These are phyloP conservation scores for Pristis pectinata DNA, from an alignment of 2,797 vertebrate genomes.

Conservation along the genomic window DNA sequence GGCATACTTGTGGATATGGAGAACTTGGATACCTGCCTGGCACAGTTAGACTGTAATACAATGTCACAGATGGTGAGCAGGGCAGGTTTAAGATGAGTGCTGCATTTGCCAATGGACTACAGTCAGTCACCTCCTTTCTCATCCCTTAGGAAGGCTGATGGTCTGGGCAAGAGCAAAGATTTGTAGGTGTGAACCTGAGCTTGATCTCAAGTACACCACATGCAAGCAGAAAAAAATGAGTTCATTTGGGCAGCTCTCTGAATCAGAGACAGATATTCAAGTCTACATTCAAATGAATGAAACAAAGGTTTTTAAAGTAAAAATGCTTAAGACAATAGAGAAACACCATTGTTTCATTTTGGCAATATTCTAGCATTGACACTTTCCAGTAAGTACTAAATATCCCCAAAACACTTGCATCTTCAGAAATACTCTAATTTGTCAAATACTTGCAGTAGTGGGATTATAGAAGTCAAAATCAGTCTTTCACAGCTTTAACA, in stretches of 20 bases:
- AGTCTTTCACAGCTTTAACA: too few species aligned
- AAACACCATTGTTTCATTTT: neutral
- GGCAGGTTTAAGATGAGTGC: neutral
- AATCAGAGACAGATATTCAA: too few species aligned
- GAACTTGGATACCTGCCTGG: neutral
- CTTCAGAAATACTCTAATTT: too few species aligned
- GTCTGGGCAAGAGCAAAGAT: neutral
- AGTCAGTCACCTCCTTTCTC: neutral
- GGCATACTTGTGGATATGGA: neutral
- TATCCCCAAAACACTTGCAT: too few species aligned
- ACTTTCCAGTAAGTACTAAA: neutral
- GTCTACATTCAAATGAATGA: too few species aligned
- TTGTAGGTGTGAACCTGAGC: neutral
- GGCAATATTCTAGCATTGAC: neutral
- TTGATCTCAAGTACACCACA: too few species aligned
- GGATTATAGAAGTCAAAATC: too few species aligned
- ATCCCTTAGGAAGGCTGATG: neutral
- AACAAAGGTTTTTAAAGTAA: too few species aligned
- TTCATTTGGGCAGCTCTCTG: too few species aligned
- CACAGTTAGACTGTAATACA: neutral
- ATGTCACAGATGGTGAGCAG: neutral
- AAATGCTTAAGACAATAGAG: neutral
- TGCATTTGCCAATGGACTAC: neutral
- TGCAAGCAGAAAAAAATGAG: too few species aligned
- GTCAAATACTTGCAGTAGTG: too few species aligned